phyloP scores from a whole-genome alignment of 2,888 invertebrate genomes.

The Thymelicus acteon region DNA sequence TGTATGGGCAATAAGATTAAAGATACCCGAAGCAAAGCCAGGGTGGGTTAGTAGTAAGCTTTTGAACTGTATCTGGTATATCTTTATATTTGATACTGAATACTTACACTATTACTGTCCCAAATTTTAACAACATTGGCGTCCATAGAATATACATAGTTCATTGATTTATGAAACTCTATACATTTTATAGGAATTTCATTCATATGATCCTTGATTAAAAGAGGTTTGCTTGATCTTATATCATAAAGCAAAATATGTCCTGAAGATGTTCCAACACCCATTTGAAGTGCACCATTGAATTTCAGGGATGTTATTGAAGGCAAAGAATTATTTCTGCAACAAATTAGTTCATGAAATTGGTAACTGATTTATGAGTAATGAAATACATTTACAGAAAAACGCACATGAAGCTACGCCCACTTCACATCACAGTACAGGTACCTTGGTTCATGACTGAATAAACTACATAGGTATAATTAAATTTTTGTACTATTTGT shows the following conservation, averaged over 20 bases:
- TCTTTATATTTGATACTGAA: not conserved
- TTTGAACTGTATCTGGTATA: too few relatives aligned
- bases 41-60: too few relatives aligned
- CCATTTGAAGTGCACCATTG: constrained; percentile 90
- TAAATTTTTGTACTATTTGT: too few relatives aligned
- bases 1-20: too few relatives aligned
- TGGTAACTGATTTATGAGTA: too few relatives aligned
- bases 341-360: constrained; percentile 39
- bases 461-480: not conserved
- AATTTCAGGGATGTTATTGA: constrained; percentile 92
- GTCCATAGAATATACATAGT: constrained; percentile 95
- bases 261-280: constrained; percentile 97
- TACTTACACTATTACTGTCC: constrained; percentile 91
- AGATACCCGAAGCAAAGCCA: too few relatives aligned
- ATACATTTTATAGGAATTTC: constrained; percentile 95
- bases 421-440: too few relatives aligned
- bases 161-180: constrained; percentile 92
- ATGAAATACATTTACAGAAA: too few relatives aligned
- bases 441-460: constrained; percentile 4
- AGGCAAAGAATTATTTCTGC: constrained; percentile 87
- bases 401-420: too few relatives aligned
- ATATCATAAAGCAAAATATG: constrained; percentile 98
- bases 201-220: constrained; percentile 98
- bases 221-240: constrained; percentile 93
- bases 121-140: constrained; percentile 95